phyloP scores from a whole-genome alignment of 2,888 invertebrate species.

The Amphipyra berbera region DNA sequence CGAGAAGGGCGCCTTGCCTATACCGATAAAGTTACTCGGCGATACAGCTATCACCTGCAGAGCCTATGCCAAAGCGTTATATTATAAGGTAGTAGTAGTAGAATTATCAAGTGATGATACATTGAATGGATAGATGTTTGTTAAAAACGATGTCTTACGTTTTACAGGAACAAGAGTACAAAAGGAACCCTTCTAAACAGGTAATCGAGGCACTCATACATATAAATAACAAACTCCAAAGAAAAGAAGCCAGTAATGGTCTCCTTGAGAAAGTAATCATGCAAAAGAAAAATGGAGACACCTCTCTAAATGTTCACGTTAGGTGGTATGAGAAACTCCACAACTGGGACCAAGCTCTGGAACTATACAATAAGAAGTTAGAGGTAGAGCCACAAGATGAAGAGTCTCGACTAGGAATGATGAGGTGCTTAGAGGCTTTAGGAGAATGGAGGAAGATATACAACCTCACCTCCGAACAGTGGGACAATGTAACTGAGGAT shows the following conservation, averaged over 20 bases:
- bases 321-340: constrained; percentile 99
- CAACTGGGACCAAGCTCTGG: constrained; percentile 99
- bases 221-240: constrained; percentile 99
- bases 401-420: constrained; percentile 96
- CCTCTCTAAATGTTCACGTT: constrained; percentile 90
- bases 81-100: constrained; percentile 85
- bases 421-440: constrained; percentile 98
- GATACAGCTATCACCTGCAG: constrained; percentile 98
- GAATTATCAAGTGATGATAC: background rate
- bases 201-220: constrained; percentile 98
- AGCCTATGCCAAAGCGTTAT: constrained; percentile 91
- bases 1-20: constrained; percentile 97
- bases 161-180: constrained; percentile 96
- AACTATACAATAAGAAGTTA: constrained; percentile 95
- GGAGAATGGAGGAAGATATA: constrained; percentile 99
- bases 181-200: constrained; percentile 91
- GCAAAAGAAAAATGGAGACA: constrained; percentile 92
- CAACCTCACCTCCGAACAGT: constrained; percentile 92
- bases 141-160: constrained; percentile 31
- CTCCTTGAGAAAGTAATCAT: constrained; percentile 96
- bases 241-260: constrained; percentile 99
- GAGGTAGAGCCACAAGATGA: constrained; percentile 92
- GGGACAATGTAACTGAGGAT: constrained; percentile 85
- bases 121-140: background rate
- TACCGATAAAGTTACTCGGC: constrained; percentile 96